Base-by-base conservation (phyloP, 1,140 invertebrate species). In the Drosophila sp. region DNA sequence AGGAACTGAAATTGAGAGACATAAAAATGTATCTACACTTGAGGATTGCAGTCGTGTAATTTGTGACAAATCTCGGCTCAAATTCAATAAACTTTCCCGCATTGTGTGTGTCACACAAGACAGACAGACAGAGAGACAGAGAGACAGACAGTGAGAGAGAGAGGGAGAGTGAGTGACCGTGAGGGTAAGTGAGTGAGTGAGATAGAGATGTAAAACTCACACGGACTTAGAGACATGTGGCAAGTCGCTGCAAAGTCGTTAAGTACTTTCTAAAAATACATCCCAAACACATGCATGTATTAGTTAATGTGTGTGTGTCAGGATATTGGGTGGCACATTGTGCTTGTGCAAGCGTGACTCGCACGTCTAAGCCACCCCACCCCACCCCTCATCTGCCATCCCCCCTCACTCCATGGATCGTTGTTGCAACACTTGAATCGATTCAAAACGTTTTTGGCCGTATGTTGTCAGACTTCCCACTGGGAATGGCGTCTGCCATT, bases 241-340 rank as follows among this genome's bases (percentile, higher is more conserved):
- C 75, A 78, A 54, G 62, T 56, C 72, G 46, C 65, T 48, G 59
- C 58, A 87, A 81, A 86, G 82, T 86, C 78, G 82, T 86, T 86
- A 87, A 87, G 78, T 89, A 87, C 78, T 79, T 87, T 87, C 76
- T 71, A 87, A 82, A 87, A 82, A 82, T 87, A 82, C 82, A 79
- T 46, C 48, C 78, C 59, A 50, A 62, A 82, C 53, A 71, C 70
- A 75, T 74, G 62, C 74, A 75, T 64, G 72, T 76, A 72, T 76
- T 74, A 51, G 65, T 75, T 56, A 62, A 56, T 67, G 58, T 53
- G 9, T 16, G 13, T n/a, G 62, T 59, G 57, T 48, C 53, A 57
- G 65, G 65, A 63, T 67, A 72, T 79, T 76, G 73, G 76, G 67
- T 79, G 73, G 73, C 73, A 76, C 69, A 72, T 79, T 79, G 62